Base-by-base conservation (phyloP, 2,797 vertebrate species). In the Coreius guichenoti region DNA sequence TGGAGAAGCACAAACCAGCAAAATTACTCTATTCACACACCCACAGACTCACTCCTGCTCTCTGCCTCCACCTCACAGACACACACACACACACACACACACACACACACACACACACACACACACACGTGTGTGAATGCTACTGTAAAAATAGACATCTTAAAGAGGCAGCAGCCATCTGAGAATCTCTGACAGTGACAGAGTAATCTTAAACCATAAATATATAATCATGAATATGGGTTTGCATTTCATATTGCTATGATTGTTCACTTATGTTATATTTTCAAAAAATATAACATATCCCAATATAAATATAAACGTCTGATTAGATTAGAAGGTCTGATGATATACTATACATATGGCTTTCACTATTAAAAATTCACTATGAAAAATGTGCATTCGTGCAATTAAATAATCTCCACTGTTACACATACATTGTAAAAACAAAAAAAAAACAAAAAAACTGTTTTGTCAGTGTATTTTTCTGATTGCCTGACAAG, bases 61-160 rank as follows among this genome's bases (percentile, higher is more conserved):
- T 54, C 54, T 58, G 49, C 51, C 68, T 61, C 51, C 68, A 61
- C 51, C 13, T 45, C 49, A 14, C 33, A 23, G 5, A 56, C 33
- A 8, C 51, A 21, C 51, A 21, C 49, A 54, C 13, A 19, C 43
- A n/a, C 58, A 54, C 58, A 23, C 29, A 23, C 33, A 49, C 68
- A 70, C 54, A n/a, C 54, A 69, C 54, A 36, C 36, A n/a, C 69
- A 36, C 51, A 36, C 19, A 36, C 7, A 14, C 39, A 13, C 45
- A 13, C 19, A 31, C 33, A 29, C 65, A 43, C 31, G 63, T 58
- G 67, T 63, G 51, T 33, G 49, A 72, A n/a, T 4, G 76, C 49
- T 84, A 75, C 77, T 77, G 67, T 87, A 87, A 84, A 87, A 88
- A 80, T 83, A 88, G 79, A 84, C 74, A 39, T 80, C 39, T 87